Percentiles rank a stretch among this genome's conserved stretches.
Conservation (phyloP, 2,888 invertebrate genomes). For the Torymus tubicola region DNA sequence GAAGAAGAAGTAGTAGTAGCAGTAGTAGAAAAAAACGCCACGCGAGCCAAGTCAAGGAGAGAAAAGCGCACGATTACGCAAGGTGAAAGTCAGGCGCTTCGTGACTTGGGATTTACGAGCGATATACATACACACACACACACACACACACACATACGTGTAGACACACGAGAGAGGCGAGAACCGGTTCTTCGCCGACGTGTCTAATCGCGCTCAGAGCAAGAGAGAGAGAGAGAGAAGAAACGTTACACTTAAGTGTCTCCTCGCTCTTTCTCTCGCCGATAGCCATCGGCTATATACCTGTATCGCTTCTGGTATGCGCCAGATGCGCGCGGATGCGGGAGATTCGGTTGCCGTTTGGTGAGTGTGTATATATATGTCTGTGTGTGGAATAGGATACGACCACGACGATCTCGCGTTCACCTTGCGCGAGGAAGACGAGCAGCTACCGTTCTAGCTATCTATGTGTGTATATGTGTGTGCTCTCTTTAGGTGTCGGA, state of each 20-base stretch:
- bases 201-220: constrained; percentile 30
- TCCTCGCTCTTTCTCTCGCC: neutral
- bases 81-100: constrained; percentile 51
- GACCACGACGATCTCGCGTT: too few relatives aligned
- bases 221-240: neutral
- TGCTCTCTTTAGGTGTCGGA: too few relatives aligned
- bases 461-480: too few relatives aligned
- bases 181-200: constrained; percentile 44
- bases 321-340: too few relatives aligned
- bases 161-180: neutral
- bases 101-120: constrained; percentile 14
- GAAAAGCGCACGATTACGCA: constrained; percentile 41
- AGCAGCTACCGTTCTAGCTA: too few relatives aligned
- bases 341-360: too few relatives aligned
- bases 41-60: too few relatives aligned
- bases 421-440: too few relatives aligned
- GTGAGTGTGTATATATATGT: too few relatives aligned
- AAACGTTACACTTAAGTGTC: constrained; percentile 30
- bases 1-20: too few relatives aligned
- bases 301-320: constrained; percentile 29
- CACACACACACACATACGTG: neutral
- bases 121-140: constrained; percentile 7
- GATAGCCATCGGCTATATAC: constrained; percentile 26
- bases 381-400: neutral
- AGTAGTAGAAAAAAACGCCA: too few relatives aligned